Evolutionary conservation across 2,888 invertebrate genomes (phyloP).

Genomic region (Isoperla grammatica): DNA sequence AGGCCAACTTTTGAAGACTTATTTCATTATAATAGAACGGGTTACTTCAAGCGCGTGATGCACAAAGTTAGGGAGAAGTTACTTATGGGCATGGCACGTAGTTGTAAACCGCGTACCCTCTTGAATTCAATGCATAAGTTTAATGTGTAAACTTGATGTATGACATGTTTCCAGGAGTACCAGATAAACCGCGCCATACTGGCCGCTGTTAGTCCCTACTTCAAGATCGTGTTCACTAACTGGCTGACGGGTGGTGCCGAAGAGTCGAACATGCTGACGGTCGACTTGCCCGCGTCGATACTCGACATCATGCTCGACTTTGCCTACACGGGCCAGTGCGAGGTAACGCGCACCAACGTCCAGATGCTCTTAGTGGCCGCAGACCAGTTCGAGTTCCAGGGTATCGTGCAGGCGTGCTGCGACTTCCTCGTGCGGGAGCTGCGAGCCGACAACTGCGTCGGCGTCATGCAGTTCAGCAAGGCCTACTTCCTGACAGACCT

Average conservation of each 20-base stretch:
- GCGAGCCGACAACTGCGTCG: slow-evolving; percentile 61
- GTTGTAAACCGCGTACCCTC: no score
- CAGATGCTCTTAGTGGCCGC: slow-evolving; percentile 63
- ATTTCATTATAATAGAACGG: no score
- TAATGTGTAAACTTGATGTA: no score
- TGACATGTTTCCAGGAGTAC: no score
- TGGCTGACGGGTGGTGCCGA: no score
- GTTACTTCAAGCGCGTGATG: no score
- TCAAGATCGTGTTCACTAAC: slow-evolving; percentile 60
- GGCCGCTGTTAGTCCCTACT: slow-evolving; percentile 67
- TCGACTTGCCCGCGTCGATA: slow-evolving; percentile 48
- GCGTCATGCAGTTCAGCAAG: slow-evolving; percentile 63
- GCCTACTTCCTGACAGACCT: slow-evolving; percentile 64
- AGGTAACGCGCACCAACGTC: slow-evolving; percentile 60
- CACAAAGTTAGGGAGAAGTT: no score
- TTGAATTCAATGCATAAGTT: no score
- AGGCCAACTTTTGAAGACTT: no score
- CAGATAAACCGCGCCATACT: slow-evolving; percentile 64
- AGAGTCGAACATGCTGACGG: neutral
- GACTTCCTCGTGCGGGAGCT: slow-evolving; percentile 59
- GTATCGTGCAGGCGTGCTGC: slow-evolving; percentile 65
- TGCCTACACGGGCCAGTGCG: slow-evolving; percentile 65
- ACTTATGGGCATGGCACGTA: no score
- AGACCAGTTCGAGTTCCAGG: slow-evolving; percentile 66
- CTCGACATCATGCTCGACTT: slow-evolving; percentile 66